Base-by-base conservation (phyloP, 2,113 vertebrate genomes). In the Cygnus buccinator region DNA sequence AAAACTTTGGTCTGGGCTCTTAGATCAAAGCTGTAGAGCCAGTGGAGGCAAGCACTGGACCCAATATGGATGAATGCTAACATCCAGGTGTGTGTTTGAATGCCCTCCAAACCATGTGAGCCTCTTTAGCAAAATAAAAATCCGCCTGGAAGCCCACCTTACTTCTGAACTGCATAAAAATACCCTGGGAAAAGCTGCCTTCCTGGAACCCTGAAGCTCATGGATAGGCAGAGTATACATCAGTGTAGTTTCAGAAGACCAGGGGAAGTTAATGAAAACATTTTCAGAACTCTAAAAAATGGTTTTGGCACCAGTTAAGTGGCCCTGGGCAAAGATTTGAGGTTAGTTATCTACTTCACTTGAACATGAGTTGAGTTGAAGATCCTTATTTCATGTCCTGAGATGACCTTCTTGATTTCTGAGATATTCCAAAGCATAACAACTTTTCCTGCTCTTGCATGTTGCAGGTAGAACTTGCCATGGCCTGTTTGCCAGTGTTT, bases 321-420 rank as follows among this genome's bases (percentile, higher is more conserved):
- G 86, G 63, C 85, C 48, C 28, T 85, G 33, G 37, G 88, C 77
- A 94, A 94, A 94, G 74, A 82, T 85, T 91, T 85, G 87, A 71
- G 41, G 67, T 87, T 95, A 74, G 80, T 89, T 89, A 87, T 89
- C 81, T 91, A 11, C 13, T 93, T 87, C 31, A 79, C 71, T 79
- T 62, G 66, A 92, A 75, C 26, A 61, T 46, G 61, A 70, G 25
- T 92, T 68, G 54, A 92, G 55, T 37, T 0, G 0, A 91, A 95
- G 67, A 10, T 94, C 43, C 74, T 94, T 3, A 28, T 78, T 93
- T 93, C n/a, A n/a, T 85, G 90, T 89, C 95, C 95, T 84, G 70
- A 84, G 41, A 26, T 95, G 90, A 94, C 94, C 94, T 89, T 54
- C 48, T 10, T 3, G 5, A 39, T 66, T 87, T 91, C 54, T 94